These are phyloP conservation scores for Arvicanthis niloticus DNA, from an alignment of 2,113 vertebrate species.

Conservation along the genomic window DNA sequence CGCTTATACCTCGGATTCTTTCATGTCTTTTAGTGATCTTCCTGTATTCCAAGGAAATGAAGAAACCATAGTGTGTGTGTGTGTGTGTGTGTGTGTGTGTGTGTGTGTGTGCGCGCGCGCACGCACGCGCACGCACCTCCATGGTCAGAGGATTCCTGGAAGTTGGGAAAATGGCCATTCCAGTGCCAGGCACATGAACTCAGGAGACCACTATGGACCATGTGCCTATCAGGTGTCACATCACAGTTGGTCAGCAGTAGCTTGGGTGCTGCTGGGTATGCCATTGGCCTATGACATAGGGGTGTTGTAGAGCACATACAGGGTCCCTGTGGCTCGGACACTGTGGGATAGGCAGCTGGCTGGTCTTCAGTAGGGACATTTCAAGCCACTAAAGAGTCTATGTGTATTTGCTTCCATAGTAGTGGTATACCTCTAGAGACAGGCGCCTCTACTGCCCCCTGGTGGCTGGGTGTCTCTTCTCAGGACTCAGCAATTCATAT, in stretches of 20 bases:
- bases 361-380: neutral
- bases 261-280: neutral
- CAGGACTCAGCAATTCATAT: neutral
- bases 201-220: too few species aligned
- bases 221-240: neutral
- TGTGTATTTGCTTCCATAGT: neutral
- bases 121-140: too few species aligned
- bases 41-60: neutral
- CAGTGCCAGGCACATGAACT: fast-evolving
- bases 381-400: neutral
- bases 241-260: neutral
- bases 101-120: too few species aligned
- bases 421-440: neutral
- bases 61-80: neutral
- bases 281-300: neutral
- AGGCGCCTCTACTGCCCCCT: neutral
- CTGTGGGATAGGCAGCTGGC: neutral
- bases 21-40: neutral
- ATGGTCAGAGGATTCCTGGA: too few species aligned
- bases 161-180: neutral
- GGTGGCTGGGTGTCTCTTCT: neutral
- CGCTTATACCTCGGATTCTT: neutral
- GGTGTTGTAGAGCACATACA: too few species aligned
- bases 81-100: too few species aligned
- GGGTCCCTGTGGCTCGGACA: too few species aligned